Evolutionary conservation across 2,797 vertebrate genomes (phyloP).

Genomic region (Carduelis carduelis): DNA sequence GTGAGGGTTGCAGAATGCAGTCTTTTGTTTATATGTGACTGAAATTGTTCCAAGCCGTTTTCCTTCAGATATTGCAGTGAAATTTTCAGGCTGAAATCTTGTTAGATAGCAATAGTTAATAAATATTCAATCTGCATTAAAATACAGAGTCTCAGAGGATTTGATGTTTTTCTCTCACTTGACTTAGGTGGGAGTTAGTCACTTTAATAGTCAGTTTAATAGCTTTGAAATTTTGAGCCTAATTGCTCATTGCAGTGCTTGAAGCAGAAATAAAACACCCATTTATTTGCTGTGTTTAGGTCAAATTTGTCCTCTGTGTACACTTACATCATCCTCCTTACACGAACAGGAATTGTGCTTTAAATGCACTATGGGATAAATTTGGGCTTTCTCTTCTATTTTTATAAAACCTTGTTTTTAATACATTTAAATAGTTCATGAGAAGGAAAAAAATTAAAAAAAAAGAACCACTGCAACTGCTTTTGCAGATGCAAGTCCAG

Average conservation of each 20-base stretch:
- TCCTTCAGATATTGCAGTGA: background rate
- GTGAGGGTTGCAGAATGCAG: background rate
- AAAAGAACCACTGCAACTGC: background rate
- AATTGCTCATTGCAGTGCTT: conserved; percentile 6
- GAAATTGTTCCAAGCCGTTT: background rate
- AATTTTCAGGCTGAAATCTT: background rate
- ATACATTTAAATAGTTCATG: background rate
- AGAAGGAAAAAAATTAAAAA: background rate
- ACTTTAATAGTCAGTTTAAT: background rate
- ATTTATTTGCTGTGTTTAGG: background rate
- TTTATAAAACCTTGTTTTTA: background rate
- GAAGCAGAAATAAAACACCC: background rate
- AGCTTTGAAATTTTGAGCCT: conserved; percentile 11
- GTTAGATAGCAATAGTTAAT: conserved; percentile 3
- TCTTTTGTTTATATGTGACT: background rate
- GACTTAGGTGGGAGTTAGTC: background rate
- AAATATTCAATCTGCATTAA: conserved; percentile 37
- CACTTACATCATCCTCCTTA: background rate
- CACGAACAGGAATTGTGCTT: background rate
- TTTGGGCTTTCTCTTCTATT: background rate
- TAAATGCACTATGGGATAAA: background rate
- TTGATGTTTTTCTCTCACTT: background rate
- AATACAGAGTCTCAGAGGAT: background rate
- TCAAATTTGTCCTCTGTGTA: background rate
- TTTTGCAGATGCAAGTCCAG: conserved; percentile 30